phyloP scores from a whole-genome alignment of 1,140 invertebrate genomes.

The Nasonia vitripennis region DNA sequence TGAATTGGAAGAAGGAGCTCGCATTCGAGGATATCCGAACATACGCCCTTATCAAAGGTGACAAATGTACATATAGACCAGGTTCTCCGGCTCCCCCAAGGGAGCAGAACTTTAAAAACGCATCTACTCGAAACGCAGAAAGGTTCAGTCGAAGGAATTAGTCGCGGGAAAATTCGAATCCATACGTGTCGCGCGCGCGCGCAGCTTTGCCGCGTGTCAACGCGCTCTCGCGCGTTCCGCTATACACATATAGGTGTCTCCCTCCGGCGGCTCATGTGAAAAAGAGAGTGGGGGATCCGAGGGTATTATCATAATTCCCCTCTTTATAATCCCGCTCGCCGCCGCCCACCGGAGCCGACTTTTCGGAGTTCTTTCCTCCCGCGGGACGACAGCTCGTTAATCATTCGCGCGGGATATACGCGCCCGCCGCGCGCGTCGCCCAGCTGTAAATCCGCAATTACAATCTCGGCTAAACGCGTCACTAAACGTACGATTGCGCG shows the following conservation, averaged over 20 bases:
- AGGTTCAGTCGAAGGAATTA: conserved; percentile 32
- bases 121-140: background rate
- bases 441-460: conserved; percentile 66
- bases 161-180: conserved; percentile 22
- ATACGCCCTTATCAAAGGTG: conserved; percentile 32
- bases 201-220: background rate
- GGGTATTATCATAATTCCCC: conserved; percentile 59
- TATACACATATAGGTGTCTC: background rate
- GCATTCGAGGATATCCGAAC: background rate
- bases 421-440: conserved; percentile 58
- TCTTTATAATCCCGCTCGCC: conserved; percentile 55
- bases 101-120: conserved; percentile 33
- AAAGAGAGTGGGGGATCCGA: background rate
- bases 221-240: background rate
- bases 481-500: background rate
- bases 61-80: conserved; percentile 20
- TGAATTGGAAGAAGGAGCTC: background rate
- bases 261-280: background rate
- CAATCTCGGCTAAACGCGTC: conserved; percentile 43
- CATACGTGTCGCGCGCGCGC: too few relatives aligned
- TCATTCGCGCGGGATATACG: conserved; percentile 62
- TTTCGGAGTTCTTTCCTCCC: conserved; percentile 59
- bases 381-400: conserved; percentile 66
- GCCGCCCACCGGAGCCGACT: conserved; percentile 32
- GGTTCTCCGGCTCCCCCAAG: background rate